phyloP scores from a whole-genome alignment of 2,113 vertebrate genomes.

The Riparia riparia region DNA sequence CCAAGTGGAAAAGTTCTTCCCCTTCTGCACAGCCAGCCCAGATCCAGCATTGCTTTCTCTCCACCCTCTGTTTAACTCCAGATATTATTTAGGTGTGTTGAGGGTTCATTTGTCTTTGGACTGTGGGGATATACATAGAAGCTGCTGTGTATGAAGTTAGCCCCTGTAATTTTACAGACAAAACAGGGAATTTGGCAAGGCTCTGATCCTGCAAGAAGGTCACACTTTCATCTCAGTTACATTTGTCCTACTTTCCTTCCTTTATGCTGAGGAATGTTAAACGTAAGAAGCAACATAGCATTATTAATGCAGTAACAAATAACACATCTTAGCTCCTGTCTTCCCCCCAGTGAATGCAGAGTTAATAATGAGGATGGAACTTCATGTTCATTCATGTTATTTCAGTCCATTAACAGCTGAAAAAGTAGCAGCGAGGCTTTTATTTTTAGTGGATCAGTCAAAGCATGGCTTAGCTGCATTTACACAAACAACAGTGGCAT shows the following conservation, averaged over 20 bases:
- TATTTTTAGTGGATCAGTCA: not conserved
- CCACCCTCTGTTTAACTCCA: not conserved
- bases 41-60: not conserved
- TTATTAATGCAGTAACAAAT: not conserved
- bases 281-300: not conserved
- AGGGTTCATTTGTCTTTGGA: not conserved
- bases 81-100: not conserved
- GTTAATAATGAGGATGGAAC: not conserved
- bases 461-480: not conserved
- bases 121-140: not conserved
- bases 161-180: not conserved
- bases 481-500: not conserved
- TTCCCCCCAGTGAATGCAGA: not conserved
- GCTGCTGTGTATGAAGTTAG: not conserved
- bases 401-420: not conserved
- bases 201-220: not conserved
- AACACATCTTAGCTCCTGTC: not conserved
- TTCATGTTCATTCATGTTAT: conserved; percentile 20
- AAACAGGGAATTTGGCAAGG: not conserved
- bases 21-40: not conserved
- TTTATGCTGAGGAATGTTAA: not conserved
- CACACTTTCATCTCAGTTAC: not conserved
- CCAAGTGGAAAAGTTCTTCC: conserved; percentile 54
- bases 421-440: conserved; percentile 6
- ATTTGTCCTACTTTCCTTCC: not conserved